phyloP scores from a whole-genome alignment of 1,140 invertebrate species.

The Mylabris phalerata region DNA sequence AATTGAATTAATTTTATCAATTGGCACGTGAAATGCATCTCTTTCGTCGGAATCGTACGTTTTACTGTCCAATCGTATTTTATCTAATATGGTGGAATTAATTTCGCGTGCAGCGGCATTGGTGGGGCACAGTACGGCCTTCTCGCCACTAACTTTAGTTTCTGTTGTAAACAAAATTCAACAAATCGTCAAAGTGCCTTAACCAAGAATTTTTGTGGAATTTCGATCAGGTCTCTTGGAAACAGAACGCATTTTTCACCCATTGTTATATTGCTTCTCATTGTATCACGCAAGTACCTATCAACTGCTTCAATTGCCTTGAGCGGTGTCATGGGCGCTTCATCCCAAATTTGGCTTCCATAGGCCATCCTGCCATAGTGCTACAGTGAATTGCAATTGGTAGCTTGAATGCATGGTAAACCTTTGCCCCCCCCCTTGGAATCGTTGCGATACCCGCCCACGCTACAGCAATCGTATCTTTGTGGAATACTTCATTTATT shows the following conservation, averaged over 20 bases:
- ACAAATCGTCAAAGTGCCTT: no score
- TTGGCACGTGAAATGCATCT: no score
- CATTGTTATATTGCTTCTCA: neutral
- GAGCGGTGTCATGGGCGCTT: constrained; percentile 32
- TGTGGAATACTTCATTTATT: neutral
- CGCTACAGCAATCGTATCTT: constrained; percentile 22
- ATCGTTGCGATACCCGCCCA: constrained; percentile 35
- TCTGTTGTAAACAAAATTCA: no score
- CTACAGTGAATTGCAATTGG: constrained; percentile 18
- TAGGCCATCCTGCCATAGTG: constrained; percentile 15
- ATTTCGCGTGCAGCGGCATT: no score
- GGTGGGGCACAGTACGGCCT: no score
- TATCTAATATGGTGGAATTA: no score
- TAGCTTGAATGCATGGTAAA: constrained; percentile 32
- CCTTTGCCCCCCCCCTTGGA: constrained; percentile 28
- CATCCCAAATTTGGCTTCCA: constrained; percentile 26
- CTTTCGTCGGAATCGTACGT: no score
- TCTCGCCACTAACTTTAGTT: no score
- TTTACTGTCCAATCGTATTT: no score
- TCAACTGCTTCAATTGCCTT: constrained; percentile 27
- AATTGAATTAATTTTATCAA: no score
- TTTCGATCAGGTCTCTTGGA: neutral
- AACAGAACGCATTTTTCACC: neutral
- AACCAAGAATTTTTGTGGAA: no score
- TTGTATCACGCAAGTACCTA: constrained; percentile 21